Conservation (phyloP, 2,888 invertebrate genomes). For the Helleia helle region DNA sequence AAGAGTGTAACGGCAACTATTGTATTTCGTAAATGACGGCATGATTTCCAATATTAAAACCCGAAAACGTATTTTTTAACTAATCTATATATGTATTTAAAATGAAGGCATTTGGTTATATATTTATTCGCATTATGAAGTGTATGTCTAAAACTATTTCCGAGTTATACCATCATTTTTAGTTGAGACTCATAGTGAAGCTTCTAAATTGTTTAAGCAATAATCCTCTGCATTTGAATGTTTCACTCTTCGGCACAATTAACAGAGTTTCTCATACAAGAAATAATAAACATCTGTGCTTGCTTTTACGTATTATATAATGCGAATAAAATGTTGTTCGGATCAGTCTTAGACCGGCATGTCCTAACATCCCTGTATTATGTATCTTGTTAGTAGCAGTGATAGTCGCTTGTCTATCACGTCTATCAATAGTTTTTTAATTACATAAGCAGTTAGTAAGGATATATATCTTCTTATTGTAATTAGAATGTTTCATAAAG, state of each 20-base stretch:
- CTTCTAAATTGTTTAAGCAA: constrained; percentile 5
- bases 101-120: constrained; percentile 50
- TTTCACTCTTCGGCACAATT: constrained; percentile 3
- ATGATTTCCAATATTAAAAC: no score
- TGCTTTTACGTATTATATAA: constrained; percentile 12
- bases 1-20: no score
- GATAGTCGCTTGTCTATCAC: no score
- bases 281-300: constrained; percentile 2
- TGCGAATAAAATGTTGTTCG: constrained; percentile 21
- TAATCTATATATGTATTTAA: constrained; percentile 16
- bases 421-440: no score
- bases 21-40: no score
- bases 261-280: not conserved
- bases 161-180: constrained; percentile 2
- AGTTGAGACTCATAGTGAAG: not conserved
- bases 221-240: constrained; percentile 5
- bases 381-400: no score
- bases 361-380: not conserved
- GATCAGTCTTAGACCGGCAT: constrained; percentile 14
- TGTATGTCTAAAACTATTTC: constrained; percentile 1
- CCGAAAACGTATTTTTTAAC: no score
- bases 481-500: no score
- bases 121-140: constrained; percentile 24
- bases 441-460: no score
- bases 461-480: no score